Evolutionary conservation across 2,888 invertebrate species (phyloP), one percentile per base, ranked within the genome.

Genomic region (Dicranocentrus wangi): DNA sequence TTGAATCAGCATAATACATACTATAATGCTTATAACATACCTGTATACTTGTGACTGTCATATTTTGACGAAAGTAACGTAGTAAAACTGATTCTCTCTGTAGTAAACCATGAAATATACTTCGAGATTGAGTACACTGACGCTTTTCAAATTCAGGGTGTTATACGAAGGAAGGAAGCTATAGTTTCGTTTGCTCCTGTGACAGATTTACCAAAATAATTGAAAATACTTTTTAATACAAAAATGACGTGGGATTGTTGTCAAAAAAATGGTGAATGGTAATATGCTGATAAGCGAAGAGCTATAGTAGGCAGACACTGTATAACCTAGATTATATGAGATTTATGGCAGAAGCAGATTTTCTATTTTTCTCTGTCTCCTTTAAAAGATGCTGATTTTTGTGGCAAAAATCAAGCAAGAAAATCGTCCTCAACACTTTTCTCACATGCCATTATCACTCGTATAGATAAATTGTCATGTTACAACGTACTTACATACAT

Each of bases 241-340:
- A n/a, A n/a, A n/a, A n/a, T n/a, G n/a, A n/a, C n/a, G 13, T 39
- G n/a, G 3, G 7, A 28, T 8, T 8, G 61, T 61, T 61, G 7
- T 32, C 13, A 39, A 23, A 39, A 39, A 8, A 39, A 39, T 8
- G 13, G 39, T 39, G 5, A 39, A 8, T 8, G 39, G 39, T 13
- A 39, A 8, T 39, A 39, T 39, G 39, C 5, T 39, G 39, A 39
- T 39, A 13, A 8, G 39, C 5, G 39, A 39, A 13, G 5, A 39
- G 13, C 7, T 39, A 19, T 17, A 39, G 32, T 42, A 63, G n/a
- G n/a, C n/a, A n/a, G n/a, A n/a, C n/a, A n/a, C n/a, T n/a, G n/a
- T n/a, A n/a, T 63, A 63, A 63, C 63, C 63, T 21, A 63, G 23
- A 28, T 63, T 63, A 63, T 39, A 42, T 13, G 63, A 42, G 63